Evolutionary conservation across 2,888 invertebrate genomes (phyloP).

Genomic region (Tetragnatha montana): DNA sequence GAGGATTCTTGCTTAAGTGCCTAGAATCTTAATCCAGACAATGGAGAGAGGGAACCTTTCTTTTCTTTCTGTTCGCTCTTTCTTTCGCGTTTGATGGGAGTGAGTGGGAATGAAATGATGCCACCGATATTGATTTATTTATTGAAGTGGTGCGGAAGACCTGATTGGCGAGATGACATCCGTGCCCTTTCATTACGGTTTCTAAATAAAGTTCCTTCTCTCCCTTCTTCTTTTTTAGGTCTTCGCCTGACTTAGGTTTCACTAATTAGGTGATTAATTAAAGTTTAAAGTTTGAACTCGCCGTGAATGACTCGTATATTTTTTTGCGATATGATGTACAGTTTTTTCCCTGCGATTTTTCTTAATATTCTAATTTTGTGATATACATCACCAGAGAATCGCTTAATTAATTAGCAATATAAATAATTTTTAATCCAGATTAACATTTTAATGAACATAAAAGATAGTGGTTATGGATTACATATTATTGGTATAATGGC

Average conservation of each 20-base stretch:
- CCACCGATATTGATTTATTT: constrained; percentile 21
- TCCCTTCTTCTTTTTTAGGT: background rate
- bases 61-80: constrained; percentile 4
- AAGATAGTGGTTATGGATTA: too few species aligned
- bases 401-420: too few species aligned
- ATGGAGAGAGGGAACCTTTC: constrained; percentile 15
- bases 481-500: too few species aligned
- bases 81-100: constrained; percentile 7
- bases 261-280: background rate
- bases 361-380: too few species aligned
- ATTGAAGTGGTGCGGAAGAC: background rate
- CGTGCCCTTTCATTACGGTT: background rate
- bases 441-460: too few species aligned
- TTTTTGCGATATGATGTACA: too few species aligned
- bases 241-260: background rate
- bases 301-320: too few species aligned
- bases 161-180: constrained; percentile 21
- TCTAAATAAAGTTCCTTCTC: background rate
- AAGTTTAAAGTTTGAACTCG: background rate
- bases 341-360: too few species aligned
- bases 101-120: constrained; percentile 27
- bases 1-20: constrained; percentile 53
- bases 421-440: too few species aligned
- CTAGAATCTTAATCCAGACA: constrained; percentile 59
- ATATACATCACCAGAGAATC: too few species aligned